phyloP scores from a whole-genome alignment of 2,113 vertebrate species.

The Rhinichthys klamathensis region DNA sequence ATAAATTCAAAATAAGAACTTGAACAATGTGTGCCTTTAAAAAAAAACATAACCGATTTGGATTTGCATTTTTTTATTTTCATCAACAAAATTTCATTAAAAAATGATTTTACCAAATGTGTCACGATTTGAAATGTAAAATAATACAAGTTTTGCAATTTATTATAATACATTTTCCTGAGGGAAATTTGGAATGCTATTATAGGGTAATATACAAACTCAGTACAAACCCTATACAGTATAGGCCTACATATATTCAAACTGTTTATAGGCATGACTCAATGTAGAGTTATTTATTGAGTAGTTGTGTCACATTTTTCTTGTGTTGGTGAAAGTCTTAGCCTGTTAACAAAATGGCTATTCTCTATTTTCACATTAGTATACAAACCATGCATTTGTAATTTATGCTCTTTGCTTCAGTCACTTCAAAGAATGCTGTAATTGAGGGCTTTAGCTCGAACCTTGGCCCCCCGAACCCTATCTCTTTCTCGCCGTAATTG shows the following conservation, averaged over 20 bases:
- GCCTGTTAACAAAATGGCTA: not conserved
- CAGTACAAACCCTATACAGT: too few relatives aligned
- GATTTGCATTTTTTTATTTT: too few relatives aligned
- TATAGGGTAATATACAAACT: not conserved
- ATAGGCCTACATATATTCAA: not conserved
- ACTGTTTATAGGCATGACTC: not conserved
- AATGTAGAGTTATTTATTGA: not conserved
- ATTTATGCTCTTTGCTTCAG: conserved; percentile 11
- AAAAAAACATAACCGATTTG: too few relatives aligned
- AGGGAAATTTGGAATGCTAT: not conserved
- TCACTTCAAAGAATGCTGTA: not conserved
- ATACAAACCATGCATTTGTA: not conserved
- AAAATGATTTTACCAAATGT: too few relatives aligned
- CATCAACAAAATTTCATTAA: too few relatives aligned
- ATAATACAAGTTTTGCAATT: not conserved
- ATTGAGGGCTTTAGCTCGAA: not conserved
- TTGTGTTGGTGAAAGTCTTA: not conserved
- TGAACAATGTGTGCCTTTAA: too few relatives aligned
- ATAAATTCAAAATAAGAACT: too few relatives aligned
- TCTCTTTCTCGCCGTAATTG: conserved; percentile 45
- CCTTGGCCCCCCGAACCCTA: conserved; percentile 8
- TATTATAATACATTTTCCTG: not conserved
- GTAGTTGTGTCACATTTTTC: not conserved
- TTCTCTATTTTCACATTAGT: not conserved
- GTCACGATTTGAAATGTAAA: not conserved